phyloP scores from a whole-genome alignment of 1,140 invertebrate species.

The Musca vetustissima region DNA sequence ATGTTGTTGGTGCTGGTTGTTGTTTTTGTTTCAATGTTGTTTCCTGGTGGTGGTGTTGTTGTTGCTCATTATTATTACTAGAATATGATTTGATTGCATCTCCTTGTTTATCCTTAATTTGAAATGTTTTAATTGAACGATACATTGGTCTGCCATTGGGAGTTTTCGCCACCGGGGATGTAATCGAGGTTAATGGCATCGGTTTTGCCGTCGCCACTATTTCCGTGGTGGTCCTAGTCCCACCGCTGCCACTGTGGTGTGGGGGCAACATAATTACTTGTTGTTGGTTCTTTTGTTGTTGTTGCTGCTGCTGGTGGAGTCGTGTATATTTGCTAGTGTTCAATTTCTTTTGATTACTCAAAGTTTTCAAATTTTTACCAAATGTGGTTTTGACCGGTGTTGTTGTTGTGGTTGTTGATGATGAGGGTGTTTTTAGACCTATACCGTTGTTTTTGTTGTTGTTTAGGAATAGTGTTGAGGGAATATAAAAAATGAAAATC shows the following conservation, averaged over 20 bases:
- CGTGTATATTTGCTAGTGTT: neutral
- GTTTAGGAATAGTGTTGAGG: neutral
- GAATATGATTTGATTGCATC: neutral
- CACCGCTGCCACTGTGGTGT: slow-evolving; percentile 30
- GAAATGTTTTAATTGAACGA: slow-evolving; percentile 13
- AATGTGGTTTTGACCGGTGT: slow-evolving; percentile 35
- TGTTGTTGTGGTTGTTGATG: slow-evolving; percentile 6
- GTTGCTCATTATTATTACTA: neutral
- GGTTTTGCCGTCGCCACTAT: slow-evolving; percentile 30
- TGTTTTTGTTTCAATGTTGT: no score
- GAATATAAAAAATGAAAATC: no score
- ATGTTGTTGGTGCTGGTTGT: slow-evolving; percentile 37
- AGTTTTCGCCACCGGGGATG: slow-evolving; percentile 22
- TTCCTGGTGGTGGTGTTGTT: no score
- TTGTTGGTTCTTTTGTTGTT: slow-evolving; percentile 25
- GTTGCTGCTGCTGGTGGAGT: neutral
- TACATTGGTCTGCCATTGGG: slow-evolving; percentile 11
- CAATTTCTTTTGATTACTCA: slow-evolving; percentile 13
- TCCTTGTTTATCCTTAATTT: neutral
- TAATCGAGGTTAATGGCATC: slow-evolving; percentile 18
- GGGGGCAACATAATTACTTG: slow-evolving; percentile 25
- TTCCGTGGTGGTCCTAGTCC: slow-evolving; percentile 42
- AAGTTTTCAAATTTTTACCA: slow-evolving; percentile 48
- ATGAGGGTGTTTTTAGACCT: slow-evolving; percentile 28
- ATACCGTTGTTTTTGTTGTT: slow-evolving; percentile 1